Base-by-base conservation (phyloP, 92 coral and sea anemone species). In the Montipora capitata region DNA sequence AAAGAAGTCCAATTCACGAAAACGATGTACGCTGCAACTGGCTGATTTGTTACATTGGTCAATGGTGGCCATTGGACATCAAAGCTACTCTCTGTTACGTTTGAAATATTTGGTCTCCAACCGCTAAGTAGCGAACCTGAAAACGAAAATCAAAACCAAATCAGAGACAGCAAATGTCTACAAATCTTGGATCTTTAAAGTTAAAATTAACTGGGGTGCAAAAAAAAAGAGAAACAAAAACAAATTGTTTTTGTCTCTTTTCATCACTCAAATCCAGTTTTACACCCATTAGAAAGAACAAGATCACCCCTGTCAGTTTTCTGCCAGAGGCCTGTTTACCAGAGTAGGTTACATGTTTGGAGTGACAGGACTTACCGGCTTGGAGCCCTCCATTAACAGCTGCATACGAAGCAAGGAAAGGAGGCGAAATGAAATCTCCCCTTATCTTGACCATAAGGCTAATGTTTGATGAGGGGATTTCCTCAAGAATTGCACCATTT, bases 351-450 rank as follows among this genome's bases (percentile, higher is more conserved):
- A 57, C 11, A 12, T 3, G 5, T 48, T 3, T 17, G 13, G 7
- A 8, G n/a, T 40, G 40, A 43, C 68, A 10, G 3, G 65, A 71
- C 66, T 49, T 48, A 80, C 84, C 84, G 9, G 84, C 68, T 20
- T 15, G 2, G 1, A 66, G 11, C 14, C 56, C 38, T n/a, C 75
- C 84, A 5, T 66, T 12, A 13, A 80, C 49, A 27, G 49, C 11
- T 9, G 6, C 84, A 67, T 80, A 80, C 38, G 51, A 7, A 5
- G 64, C 84, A 10, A 17, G 3, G 11, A 80, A 80, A 9, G 66
- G 49, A 51, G 35, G 76, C 38, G 58, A 39, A 49, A 14, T 2
- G 42, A 2, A n/a, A 27, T 66, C 38, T 27, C 45, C 56, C 51
- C 11, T 2, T 4, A 27, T 79, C n/a, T 12, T 67, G 45, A 80